Evolutionary conservation across 2,888 invertebrate genomes (phyloP).

Genomic region (Heteropelma amictum): DNA sequence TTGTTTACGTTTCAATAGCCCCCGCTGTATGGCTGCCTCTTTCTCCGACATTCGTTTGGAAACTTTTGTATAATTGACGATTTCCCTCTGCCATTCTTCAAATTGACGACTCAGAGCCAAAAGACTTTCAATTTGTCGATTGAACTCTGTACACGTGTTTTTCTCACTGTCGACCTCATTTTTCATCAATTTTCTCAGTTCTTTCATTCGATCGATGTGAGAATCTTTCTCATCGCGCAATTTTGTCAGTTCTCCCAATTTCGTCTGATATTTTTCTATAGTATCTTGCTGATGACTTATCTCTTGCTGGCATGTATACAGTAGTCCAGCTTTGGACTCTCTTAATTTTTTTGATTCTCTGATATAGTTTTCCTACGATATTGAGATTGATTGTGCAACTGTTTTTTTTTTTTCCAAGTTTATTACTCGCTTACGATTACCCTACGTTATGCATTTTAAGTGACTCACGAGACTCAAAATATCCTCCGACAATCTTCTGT

Average conservation of each 20-base stretch:
- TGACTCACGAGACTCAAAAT: slow-evolving; percentile 82
- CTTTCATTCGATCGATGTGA: slow-evolving; percentile 78
- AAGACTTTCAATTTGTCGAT: slow-evolving; percentile 81
- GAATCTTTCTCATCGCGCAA: slow-evolving; percentile 80
- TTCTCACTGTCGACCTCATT: slow-evolving; percentile 78
- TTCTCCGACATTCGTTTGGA: slow-evolving; percentile 84
- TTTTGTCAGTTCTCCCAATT: slow-evolving; percentile 79
- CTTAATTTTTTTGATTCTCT: slow-evolving; percentile 80
- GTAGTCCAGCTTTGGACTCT: slow-evolving; percentile 80
- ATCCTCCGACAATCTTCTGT: slow-evolving; percentile 83
- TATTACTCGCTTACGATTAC: background rate
- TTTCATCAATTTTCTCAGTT: slow-evolving; percentile 78
- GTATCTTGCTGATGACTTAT: slow-evolving; percentile 79
- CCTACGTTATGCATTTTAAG: background rate
- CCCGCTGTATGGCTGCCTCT: slow-evolving; percentile 69
- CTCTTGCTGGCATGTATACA: slow-evolving; percentile 83
- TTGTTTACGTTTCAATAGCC: slow-evolving; percentile 76
- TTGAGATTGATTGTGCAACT: too few species aligned
- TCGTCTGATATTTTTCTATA: slow-evolving; percentile 81
- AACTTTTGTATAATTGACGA: slow-evolving; percentile 82
- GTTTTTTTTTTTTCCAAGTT: too few species aligned
- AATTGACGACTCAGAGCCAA: slow-evolving; percentile 81
- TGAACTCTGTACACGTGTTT: slow-evolving; percentile 61
- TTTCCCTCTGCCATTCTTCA: slow-evolving; percentile 82
- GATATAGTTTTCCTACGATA: slow-evolving; percentile 76